phyloP scores from a whole-genome alignment of 2,797 vertebrate species.

The Kryptopterus vitreolus region DNA sequence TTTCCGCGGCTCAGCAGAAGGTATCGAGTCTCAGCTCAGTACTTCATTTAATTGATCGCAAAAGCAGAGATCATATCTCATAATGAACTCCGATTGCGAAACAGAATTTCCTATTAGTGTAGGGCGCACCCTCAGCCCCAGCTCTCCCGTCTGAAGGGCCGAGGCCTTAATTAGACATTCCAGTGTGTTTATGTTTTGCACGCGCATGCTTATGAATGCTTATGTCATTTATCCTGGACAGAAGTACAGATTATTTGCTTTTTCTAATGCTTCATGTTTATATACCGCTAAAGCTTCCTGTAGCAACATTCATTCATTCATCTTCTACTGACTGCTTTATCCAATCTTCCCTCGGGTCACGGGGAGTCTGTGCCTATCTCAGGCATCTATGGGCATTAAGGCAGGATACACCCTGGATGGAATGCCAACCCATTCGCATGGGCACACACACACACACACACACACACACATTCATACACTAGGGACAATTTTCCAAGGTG shows the following conservation, averaged over 20 bases:
- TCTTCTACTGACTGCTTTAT: too few species aligned
- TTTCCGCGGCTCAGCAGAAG: not conserved
- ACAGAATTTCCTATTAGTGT: not conserved
- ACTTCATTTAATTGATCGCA: constrained; percentile 9
- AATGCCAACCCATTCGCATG: too few species aligned
- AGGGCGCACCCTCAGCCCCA: not conserved
- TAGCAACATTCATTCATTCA: too few species aligned
- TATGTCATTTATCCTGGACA: not conserved
- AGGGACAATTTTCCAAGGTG: too few species aligned
- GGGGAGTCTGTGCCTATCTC: too few species aligned
- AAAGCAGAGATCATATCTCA: not conserved
- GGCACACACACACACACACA: too few species aligned
- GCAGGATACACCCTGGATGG: too few species aligned
- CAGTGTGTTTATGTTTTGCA: not conserved
- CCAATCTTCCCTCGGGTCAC: too few species aligned
- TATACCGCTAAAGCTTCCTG: not conserved
- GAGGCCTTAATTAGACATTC: not conserved
- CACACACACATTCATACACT: too few species aligned
- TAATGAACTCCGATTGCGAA: not conserved
- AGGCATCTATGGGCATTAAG: too few species aligned
- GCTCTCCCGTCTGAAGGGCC: not conserved
- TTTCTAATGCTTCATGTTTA: not conserved
- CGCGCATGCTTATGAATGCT: not conserved
- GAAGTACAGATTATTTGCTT: not conserved
- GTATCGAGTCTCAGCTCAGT: not conserved